These are phyloP conservation scores for Calephelis perditalis DNA, from an alignment of 2,888 invertebrate genomes.

Conservation along the genomic window DNA sequence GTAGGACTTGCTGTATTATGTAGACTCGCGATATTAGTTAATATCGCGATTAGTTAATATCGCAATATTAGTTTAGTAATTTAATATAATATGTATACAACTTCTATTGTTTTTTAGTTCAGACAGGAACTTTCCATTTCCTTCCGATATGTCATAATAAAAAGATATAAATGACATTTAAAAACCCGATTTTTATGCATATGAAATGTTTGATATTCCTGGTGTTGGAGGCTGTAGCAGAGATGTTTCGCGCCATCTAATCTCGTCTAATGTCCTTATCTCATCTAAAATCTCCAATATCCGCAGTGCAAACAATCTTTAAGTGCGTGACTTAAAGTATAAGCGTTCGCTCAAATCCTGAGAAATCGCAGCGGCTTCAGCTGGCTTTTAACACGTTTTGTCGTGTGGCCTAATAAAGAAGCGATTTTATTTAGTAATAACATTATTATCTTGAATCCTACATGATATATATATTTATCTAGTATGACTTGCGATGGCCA, in stretches of 20 bases:
- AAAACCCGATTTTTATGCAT: not conserved
- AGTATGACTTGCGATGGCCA: no score
- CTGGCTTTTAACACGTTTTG: conserved; percentile 58
- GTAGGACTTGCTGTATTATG: no score
- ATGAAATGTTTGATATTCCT: not conserved
- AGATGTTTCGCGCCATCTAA: conserved; percentile 2
- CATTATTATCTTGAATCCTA: no score
- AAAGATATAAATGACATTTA: no score
- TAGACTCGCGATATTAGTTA: no score
- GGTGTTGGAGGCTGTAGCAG: not conserved
- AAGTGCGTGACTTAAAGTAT: conserved; percentile 55
- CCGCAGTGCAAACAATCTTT: conserved; percentile 41
- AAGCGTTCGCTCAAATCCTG: conserved; percentile 58
- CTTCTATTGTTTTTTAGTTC: no score
- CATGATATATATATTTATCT: no score
- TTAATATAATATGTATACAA: no score
- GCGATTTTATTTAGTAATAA: conserved; percentile 25
- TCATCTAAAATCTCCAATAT: conserved; percentile 23
- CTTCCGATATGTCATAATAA: no score
- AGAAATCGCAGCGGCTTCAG: conserved; percentile 62
- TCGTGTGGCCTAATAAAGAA: conserved; percentile 2
- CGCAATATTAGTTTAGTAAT: no score
- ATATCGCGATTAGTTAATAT: no score
- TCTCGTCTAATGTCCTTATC: conserved; percentile 21
- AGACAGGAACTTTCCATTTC: no score